Base-by-base conservation (phyloP, 2,113 vertebrate genomes). In the Porphyrio hochstetteri region DNA sequence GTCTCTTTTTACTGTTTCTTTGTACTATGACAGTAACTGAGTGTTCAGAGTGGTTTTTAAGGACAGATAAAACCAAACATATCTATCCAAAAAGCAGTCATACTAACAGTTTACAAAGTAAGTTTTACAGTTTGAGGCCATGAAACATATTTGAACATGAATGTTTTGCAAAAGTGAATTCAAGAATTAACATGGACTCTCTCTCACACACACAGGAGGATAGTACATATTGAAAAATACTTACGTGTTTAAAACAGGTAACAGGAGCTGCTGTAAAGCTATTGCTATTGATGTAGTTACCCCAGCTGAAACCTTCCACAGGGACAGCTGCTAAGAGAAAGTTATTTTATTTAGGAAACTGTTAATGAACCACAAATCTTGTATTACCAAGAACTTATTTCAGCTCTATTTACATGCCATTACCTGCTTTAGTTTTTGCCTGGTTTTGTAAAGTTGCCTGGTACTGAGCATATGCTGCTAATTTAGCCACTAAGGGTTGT, bases 391-490 rank as follows among this genome's bases (percentile, higher is more conserved):
- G 35, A 65, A 31, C 48, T 67, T 63, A 5, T 72, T 87, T 74
- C 53, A 65, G 52, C 25, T 76, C 76, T 40, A 3, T 78, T 90
- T 24, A 82, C 17, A 64, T 3, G 33, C 53, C 64, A 92, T 98
- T 98, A 99, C 99, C 99, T 96, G 99, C 98, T 99, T 99, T 99
- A 70, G 98, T 99, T 98, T 99, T 99, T 87, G 99, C 98, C 96
- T 99, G 99, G 97, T 98, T 99, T 98, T 99, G 99, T 95, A 99
- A 98, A 97, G 98, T 99, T 95, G 99, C 99, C 98, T 99, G 99
- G 97, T 99, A 99, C 97, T 99, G 99, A 94, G 99, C 99, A 59
- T 99, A 99, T 69, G 99, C 99, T 86, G 99, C 99, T 98, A 99
- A 95, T 98, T 99, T 99, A 94, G 99, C 99, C 98, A 99, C 99